These are phyloP conservation scores for Leucophenga varia DNA, from an alignment of 1,140 invertebrate species.

Conservation along the genomic window DNA sequence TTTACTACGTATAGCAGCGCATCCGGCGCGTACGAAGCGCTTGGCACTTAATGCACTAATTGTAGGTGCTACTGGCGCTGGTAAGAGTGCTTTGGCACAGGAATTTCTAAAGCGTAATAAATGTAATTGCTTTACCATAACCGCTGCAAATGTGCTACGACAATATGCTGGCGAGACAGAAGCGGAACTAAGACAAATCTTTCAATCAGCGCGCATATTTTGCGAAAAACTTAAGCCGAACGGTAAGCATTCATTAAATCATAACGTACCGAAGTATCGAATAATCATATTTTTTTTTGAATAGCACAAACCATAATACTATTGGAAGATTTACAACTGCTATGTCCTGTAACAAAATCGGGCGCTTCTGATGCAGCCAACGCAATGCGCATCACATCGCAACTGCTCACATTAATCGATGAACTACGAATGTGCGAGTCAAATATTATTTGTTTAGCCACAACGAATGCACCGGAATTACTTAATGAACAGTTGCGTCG, in stretches of 20 bases:
- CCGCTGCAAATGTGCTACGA: slow-evolving; percentile 30
- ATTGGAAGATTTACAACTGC: slow-evolving; percentile 51
- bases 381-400: slow-evolving; percentile 37
- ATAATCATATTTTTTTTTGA: slow-evolving; percentile 1
- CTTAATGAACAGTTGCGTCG: slow-evolving; percentile 50
- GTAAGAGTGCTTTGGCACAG: slow-evolving; percentile 32
- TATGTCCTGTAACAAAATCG: slow-evolving; percentile 36
- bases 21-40: background rate
- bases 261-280: background rate
- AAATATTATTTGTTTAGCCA: slow-evolving; percentile 54
- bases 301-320: slow-evolving; percentile 39
- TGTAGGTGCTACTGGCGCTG: slow-evolving; percentile 34
- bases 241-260: slow-evolving; percentile 12
- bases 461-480: slow-evolving; percentile 45
- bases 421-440: slow-evolving; percentile 26
- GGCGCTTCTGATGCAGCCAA: slow-evolving; percentile 24
- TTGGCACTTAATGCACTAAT: slow-evolving; percentile 33
- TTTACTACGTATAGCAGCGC: slow-evolving; percentile 12
- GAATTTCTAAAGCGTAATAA: slow-evolving; percentile 25
- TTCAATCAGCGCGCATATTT: slow-evolving; percentile 48
- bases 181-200: slow-evolving; percentile 46
- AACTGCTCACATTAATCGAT: slow-evolving; percentile 54
- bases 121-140: slow-evolving; percentile 38
- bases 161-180: slow-evolving; percentile 58
- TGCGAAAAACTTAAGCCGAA: slow-evolving; percentile 21